Conservation (phyloP, 2,888 invertebrate genomes). For the Zaprionus obscuricornis region DNA sequence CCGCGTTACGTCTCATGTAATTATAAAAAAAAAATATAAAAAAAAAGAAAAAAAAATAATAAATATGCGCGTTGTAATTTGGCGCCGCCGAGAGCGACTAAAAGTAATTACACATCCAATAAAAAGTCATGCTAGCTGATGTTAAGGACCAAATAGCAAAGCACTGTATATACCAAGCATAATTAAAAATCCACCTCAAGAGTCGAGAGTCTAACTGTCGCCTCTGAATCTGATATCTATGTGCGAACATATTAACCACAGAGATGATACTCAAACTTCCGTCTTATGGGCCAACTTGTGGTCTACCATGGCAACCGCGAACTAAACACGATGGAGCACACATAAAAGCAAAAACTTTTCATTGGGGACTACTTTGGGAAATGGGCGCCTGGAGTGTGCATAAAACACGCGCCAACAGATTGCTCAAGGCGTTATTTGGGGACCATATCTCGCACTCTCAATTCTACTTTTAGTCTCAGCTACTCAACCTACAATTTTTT, state of each 20-base stretch:
- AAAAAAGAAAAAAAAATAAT: slow-evolving; percentile 19
- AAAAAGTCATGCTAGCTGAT: slow-evolving; percentile 60
- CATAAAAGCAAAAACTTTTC: slow-evolving; percentile 65
- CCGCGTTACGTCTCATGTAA: slow-evolving; percentile 44
- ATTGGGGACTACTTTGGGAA: slow-evolving; percentile 69
- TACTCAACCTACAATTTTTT: no score
- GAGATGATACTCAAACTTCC: slow-evolving; percentile 7
- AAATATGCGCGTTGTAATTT: slow-evolving; percentile 58
- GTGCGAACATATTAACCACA: slow-evolving; percentile 19
- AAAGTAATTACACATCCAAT: slow-evolving; percentile 75
- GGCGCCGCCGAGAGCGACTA: slow-evolving; percentile 34
- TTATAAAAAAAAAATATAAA: slow-evolving; percentile 68
- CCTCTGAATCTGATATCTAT: slow-evolving; percentile 41
- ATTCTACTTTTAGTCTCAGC: no score
- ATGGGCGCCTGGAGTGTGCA: slow-evolving; percentile 69
- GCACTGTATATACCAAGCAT: slow-evolving; percentile 46
- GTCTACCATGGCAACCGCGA: slow-evolving; percentile 12
- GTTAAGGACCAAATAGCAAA: slow-evolving; percentile 37
- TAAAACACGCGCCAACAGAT: slow-evolving; percentile 65
- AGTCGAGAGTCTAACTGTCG: slow-evolving; percentile 15
- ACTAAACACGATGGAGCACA: slow-evolving; percentile 23
- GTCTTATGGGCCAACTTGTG: not conserved
- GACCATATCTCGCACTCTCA: not conserved
- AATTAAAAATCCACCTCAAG: slow-evolving; percentile 59
- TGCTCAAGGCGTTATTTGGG: slow-evolving; percentile 54